These are phyloP conservation scores for Formica aserva DNA, from an alignment of 2,888 invertebrate species.

Conservation along the genomic window DNA sequence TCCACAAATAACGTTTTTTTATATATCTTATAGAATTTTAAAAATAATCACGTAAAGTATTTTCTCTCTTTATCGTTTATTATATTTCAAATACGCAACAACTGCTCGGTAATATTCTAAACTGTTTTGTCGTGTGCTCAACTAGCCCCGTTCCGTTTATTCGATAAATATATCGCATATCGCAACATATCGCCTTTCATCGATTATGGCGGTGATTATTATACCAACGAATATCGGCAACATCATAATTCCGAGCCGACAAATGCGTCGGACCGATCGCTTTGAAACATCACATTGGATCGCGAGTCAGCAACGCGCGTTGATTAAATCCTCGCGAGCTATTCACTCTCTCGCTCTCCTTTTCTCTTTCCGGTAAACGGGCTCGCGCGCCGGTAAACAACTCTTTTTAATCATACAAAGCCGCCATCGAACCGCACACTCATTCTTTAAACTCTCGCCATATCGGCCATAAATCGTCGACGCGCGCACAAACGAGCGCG, in stretches of 20 bases:
- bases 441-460: conserved; percentile 63
- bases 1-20: neutral
- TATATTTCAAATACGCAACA: conserved; percentile 16
- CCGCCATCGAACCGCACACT: conserved; percentile 34
- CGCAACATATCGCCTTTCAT: conserved; percentile 8
- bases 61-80: neutral
- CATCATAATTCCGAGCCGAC: conserved; percentile 30
- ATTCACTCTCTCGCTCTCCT: neutral
- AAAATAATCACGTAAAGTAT: neutral
- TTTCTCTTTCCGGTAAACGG: neutral
- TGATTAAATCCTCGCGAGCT: conserved; percentile 67
- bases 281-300: conserved; percentile 41
- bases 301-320: conserved; percentile 61
- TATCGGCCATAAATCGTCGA: conserved; percentile 59
- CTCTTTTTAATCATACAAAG: conserved; percentile 66
- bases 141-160: neutral
- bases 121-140: neutral
- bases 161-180: neutral
- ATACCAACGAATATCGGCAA: conserved; percentile 9
- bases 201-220: conserved; percentile 51
- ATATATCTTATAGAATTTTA: conserved; percentile 12
- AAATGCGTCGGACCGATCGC: conserved; percentile 41
- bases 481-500: conserved; percentile 8
- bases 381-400: conserved; percentile 29
- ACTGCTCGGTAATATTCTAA: conserved; percentile 23